These are phyloP conservation scores for Scytalopus superciliaris DNA, from an alignment of 2,113 vertebrate genomes.

Conservation along the genomic window DNA sequence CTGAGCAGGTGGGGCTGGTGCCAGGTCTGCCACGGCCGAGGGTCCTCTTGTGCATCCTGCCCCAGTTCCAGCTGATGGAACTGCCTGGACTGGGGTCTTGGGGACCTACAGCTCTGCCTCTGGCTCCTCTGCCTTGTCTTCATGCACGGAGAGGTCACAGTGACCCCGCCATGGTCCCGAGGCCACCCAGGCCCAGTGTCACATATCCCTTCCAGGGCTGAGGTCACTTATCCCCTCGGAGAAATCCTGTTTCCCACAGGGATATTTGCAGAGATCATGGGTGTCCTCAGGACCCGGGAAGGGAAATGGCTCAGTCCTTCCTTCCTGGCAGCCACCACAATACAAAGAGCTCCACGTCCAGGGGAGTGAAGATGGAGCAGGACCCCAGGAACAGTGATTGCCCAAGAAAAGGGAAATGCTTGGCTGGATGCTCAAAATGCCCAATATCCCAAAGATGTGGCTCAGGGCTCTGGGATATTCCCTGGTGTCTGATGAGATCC, in stretches of 20 bases:
- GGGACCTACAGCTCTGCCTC: not conserved
- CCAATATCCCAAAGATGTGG: not conserved
- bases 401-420: not conserved
- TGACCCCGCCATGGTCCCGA: not conserved
- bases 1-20: rapidly evolving
- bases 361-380: not conserved
- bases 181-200: not conserved
- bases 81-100: not conserved
- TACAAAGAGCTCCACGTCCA: not conserved
- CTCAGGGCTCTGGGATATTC: not conserved
- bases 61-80: not conserved
- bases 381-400: not conserved
- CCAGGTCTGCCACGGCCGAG: rapidly evolving
- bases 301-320: not conserved
- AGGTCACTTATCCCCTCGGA: rapidly evolving
- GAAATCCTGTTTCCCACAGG: not conserved
- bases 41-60: rapidly evolving
- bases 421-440: not conserved
- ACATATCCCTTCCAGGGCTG: not conserved
- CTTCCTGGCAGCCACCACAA: not conserved
- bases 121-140: not conserved
- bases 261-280: not conserved
- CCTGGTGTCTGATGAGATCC: not conserved
- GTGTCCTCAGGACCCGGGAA: not conserved
- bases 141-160: rapidly evolving